These are phyloP conservation scores for Embiotoca jacksoni DNA, from an alignment of 2,113 vertebrate species.

Conservation along the genomic window DNA sequence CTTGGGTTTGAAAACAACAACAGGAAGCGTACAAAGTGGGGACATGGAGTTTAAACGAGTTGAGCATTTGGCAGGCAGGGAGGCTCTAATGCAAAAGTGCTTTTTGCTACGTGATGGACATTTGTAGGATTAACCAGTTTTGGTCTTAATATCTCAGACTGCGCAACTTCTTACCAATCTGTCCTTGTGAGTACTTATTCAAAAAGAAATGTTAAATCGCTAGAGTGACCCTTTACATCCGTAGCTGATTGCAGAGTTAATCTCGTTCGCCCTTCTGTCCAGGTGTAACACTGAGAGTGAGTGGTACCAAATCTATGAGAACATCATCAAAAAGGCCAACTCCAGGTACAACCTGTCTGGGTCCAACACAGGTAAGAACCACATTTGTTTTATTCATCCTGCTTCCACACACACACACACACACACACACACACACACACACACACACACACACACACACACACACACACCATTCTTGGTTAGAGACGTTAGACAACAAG, in stretches of 20 bases:
- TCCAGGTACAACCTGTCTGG: slow-evolving; percentile 96
- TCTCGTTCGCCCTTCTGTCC: slow-evolving; percentile 5
- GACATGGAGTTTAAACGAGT: neutral
- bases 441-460: too few relatives aligned
- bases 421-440: too few relatives aligned
- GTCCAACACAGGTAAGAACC: slow-evolving; percentile 93
- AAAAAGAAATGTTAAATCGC: neutral
- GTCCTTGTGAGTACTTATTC: neutral
- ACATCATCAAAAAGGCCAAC: slow-evolving; percentile 97
- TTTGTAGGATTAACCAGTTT: neutral
- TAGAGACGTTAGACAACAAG: too few relatives aligned
- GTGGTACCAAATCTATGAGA: slow-evolving; percentile 98
- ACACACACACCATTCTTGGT: too few relatives aligned
- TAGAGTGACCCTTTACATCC: neutral
- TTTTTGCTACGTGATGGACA: neutral
- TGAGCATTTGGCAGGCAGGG: neutral
- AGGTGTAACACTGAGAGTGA: slow-evolving; percentile 99
- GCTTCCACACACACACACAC: neutral
- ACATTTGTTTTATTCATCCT: neutral
- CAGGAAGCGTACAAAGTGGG: too few relatives aligned
- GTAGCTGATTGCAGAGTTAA: neutral
- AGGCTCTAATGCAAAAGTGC: neutral
- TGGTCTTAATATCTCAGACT: neutral
- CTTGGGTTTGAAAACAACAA: too few relatives aligned
- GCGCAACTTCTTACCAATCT: neutral